These are phyloP conservation scores for Diabrotica balteata DNA, from an alignment of 2,888 invertebrate genomes.

Conservation along the genomic window DNA sequence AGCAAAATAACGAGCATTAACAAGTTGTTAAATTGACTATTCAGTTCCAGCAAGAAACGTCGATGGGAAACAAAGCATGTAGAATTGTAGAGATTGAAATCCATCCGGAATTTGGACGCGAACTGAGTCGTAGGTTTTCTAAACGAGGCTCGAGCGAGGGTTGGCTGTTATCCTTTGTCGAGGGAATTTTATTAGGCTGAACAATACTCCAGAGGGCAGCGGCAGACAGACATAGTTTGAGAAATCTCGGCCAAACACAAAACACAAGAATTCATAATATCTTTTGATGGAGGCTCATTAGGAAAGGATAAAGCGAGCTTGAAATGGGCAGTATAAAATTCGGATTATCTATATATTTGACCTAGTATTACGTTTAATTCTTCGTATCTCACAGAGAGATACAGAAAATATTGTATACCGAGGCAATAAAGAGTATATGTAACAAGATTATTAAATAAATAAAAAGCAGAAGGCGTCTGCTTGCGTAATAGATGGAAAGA, in stretches of 20 bases:
- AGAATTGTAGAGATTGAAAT: slow-evolving; percentile 5
- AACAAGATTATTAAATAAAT: too few relatives aligned
- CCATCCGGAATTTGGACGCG: slow-evolving; percentile 4
- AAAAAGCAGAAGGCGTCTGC: too few relatives aligned
- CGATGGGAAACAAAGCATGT: not conserved
- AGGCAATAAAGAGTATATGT: too few relatives aligned
- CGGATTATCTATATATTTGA: too few relatives aligned
- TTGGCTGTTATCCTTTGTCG: slow-evolving; percentile 26
- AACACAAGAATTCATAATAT: slow-evolving; percentile 16
- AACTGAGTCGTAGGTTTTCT: not conserved
- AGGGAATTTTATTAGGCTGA: slow-evolving; percentile 24
- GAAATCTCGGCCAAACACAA: slow-evolving; percentile 18
- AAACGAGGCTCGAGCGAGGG: not conserved
- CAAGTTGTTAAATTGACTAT: too few relatives aligned
- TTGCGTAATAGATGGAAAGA: too few relatives aligned
- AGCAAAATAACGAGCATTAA: too few relatives aligned
- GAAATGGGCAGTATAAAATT: too few relatives aligned
- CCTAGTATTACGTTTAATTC: too few relatives aligned
- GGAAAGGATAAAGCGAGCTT: not conserved
- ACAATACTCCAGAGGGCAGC: slow-evolving; percentile 16
- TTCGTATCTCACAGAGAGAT: too few relatives aligned
- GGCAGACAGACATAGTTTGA: slow-evolving; percentile 5
- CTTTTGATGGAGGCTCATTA: not conserved
- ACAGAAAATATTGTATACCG: too few relatives aligned
- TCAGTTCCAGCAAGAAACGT: too few relatives aligned